Base-by-base conservation (phyloP, 2,113 vertebrate genomes). In the Oreocharis arfaki region DNA sequence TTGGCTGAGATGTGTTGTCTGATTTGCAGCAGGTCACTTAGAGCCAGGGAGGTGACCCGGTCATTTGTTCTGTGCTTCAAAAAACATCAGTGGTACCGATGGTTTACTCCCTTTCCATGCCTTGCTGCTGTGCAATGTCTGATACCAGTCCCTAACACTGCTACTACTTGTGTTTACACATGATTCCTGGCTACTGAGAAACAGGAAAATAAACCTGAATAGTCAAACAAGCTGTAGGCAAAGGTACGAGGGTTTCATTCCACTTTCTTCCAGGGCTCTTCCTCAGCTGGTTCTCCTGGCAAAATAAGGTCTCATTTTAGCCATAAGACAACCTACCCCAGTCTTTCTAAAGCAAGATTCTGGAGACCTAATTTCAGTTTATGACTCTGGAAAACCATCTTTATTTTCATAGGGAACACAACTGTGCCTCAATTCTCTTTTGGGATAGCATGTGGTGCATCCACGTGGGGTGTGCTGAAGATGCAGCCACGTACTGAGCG, bases 401-500 rank as follows among this genome's bases (percentile, higher is more conserved):
- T 35, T 52, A 23, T 49, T 76, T 71, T 49, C 61, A 13, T 10
- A 75, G 41, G 18, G 19, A 70, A 59, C 37, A 52, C 10, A 75
- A 10, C 12, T 28, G 30, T 49, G 11, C 60, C 41, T 78, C 12
- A 6, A 1, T 33, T 78, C 16, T 14, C 17, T 56, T 59, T 67
- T 68, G 52, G 50, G 20, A 19, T 8, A 69, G 37, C 20, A 20
- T 0, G 0, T 32, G 65, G 27, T 79, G 56, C 32, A 33, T 44
- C 22, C 56, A 42, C 1, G 3, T 21, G 41, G 24, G 23, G 33
- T 50, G 37, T 22, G 41, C 26, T 65, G 82, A 50, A 57, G 55
- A 32, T 53, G 21, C 42, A 50, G 42, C 30, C 3, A 1, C 0
- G 0, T 13, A 7, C 13, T 24, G 39, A 46, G 13, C 0, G 1